Base-by-base conservation (phyloP, 2,113 vertebrate species). In the Forbesichthys agassizii region DNA sequence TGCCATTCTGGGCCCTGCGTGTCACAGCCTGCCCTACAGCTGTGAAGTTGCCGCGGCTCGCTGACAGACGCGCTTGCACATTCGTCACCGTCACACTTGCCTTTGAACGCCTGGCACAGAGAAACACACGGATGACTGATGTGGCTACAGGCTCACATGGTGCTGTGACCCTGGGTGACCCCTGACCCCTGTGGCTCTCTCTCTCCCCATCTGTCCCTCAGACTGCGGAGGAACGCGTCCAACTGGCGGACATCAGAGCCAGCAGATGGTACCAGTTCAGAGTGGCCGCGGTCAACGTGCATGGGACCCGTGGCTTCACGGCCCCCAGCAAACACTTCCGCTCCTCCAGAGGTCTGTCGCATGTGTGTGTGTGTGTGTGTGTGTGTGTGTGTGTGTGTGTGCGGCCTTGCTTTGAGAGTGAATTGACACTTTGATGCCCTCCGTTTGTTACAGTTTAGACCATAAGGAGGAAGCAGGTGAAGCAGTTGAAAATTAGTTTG, bases 211-310 rank as follows among this genome's bases (percentile, higher is more conserved):
- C 87, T 92, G 88, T 86, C 84, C 83, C 82, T 60, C 92, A 99
- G 97, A 96, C 94, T 27, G 94, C 96, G 1, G 96, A 97, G 0
- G 96, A 98, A 84, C 92, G 92, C 0, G 69, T 95, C 18, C 93
- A 92, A 74, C 89, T 98, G 91, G 86, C 59, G 0, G 95, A 97
- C 88, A 89, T 94, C 75, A 92, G 96, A 48, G 93, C 96, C 1
- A 95, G 94, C 91, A 84, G 96, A 70, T 99, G 96, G 96, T 98
- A 99, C 92, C 97, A 99, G 94, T 98, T 98, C 92, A 93, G 96
- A 0, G 95, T 98, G 81, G 96, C 96, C 0, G 96, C 96, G 0
- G 93, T 98, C 63, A 98, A 99, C 0, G 94, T 96, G 36, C 96
- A 98, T 0, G 96, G 96, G 56, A 99, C 96, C 0, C 93, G 96